A percentile compares a stretch with the other conserved stretches of the same genome.
phyloP scores from a whole-genome alignment of 2,797 vertebrate genomes.

The Halcyon chelicuti region DNA sequence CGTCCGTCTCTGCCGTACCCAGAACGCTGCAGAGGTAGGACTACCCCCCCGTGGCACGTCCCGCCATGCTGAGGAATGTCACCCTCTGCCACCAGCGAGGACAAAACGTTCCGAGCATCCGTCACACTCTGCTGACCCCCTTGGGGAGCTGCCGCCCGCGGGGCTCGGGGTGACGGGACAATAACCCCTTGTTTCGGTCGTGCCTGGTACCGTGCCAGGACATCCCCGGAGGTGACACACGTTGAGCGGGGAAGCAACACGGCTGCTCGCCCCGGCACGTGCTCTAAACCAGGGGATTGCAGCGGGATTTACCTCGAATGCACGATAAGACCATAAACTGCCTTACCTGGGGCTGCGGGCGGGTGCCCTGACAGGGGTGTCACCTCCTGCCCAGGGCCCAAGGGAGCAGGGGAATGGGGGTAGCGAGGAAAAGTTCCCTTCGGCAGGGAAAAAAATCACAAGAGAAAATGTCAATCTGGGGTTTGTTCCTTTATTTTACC shows the following conservation, averaged over 20 bases:
- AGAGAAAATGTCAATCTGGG: background rate
- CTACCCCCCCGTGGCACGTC: accelerated
- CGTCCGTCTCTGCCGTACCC: accelerated
- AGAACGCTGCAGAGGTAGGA: accelerated
- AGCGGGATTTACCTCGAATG: background rate
- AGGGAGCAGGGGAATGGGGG: background rate
- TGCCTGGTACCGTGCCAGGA: background rate
- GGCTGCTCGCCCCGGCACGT: background rate
- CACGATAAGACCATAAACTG: background rate
- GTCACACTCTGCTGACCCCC: background rate
- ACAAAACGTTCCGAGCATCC: background rate
- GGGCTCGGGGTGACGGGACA: background rate
- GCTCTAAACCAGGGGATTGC: background rate
- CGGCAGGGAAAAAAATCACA: accelerated
- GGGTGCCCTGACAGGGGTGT: background rate
- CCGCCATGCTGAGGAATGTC: background rate
- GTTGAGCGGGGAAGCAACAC: accelerated
- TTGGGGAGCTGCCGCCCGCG: background rate
- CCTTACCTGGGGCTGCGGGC: background rate
- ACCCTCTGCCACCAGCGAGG: background rate
- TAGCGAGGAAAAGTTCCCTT: background rate
- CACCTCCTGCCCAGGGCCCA: background rate
- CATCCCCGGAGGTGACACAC: background rate
- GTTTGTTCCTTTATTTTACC: background rate
- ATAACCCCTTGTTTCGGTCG: background rate